A percentile compares a stretch with the other conserved stretches of the same genome.
These are phyloP conservation scores for Holacanthus passer DNA, from an alignment of 2,113 vertebrate species.

Conservation along the genomic window DNA sequence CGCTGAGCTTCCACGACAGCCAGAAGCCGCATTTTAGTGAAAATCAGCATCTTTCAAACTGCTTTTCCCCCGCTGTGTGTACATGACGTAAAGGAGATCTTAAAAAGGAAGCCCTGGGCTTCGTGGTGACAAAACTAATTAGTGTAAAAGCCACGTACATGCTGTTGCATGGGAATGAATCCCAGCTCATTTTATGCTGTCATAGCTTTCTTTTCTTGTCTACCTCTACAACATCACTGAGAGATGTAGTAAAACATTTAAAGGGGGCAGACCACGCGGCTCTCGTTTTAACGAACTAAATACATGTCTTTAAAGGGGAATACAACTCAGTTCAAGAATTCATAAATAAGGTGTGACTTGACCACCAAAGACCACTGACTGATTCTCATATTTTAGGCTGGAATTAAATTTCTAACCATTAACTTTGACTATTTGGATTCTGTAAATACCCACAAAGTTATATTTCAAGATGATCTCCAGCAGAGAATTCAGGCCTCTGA, in stretches of 20 bases:
- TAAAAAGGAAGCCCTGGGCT: conserved; percentile 59
- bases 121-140: conserved; percentile 70
- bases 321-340: not conserved
- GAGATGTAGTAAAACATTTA: conserved; percentile 40
- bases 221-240: conserved; percentile 33
- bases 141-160: conserved; percentile 62
- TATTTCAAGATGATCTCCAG: not conserved
- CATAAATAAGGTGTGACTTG: not conserved
- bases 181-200: conserved; percentile 42
- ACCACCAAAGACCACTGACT: not conserved
- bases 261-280: not conserved
- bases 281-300: conserved; percentile 25
- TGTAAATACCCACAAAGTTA: not conserved
- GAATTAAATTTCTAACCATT: conserved; percentile 13
- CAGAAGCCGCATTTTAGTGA: conserved; percentile 44
- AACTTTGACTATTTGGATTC: not conserved
- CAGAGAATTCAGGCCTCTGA: not conserved
- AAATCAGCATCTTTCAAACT: conserved; percentile 54
- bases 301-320: conserved; percentile 8
- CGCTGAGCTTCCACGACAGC: conserved; percentile 32
- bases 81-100: conserved; percentile 60
- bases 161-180: conserved; percentile 54
- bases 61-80: conserved; percentile 42
- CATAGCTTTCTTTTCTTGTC: conserved; percentile 22
- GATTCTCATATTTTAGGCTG: conserved; percentile 3